Percentiles rank a stretch among this genome's conserved stretches.
Conservation (phyloP, 2,888 invertebrate species). For the Sphaerophoria taeniata region DNA sequence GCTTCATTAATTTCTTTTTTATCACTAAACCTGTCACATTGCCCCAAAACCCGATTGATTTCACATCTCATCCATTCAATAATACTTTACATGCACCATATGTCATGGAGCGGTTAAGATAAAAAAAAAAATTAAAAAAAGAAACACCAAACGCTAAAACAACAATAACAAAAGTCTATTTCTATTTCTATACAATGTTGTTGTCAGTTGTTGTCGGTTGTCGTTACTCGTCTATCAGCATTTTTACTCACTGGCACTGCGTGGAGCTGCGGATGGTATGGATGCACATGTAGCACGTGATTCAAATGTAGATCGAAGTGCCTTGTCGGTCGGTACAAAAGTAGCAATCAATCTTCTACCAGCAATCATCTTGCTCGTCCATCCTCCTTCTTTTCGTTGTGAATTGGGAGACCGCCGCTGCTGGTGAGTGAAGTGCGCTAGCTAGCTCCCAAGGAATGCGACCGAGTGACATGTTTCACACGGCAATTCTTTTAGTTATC, state of each 20-base stretch:
- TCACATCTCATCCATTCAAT: conserved; percentile 2
- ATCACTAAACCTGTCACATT: not conserved
- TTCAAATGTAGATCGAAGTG: conserved; percentile 8
- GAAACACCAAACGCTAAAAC: not conserved
- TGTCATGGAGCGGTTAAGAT: conserved; percentile 1
- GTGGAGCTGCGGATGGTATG: not conserved
- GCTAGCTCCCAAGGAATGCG: conserved; percentile 36
- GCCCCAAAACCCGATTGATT: conserved; percentile 31
- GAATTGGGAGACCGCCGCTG: no score
- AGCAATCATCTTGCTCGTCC: conserved; percentile 5
- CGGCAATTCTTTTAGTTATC: conserved; percentile 26
- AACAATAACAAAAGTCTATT: conserved; percentile 5
- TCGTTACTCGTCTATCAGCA: not conserved
- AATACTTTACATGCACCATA: conserved; percentile 23
- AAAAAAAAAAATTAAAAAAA: not conserved
- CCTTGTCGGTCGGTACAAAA: conserved; percentile 15
- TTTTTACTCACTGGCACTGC: not conserved
- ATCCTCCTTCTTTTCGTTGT: not conserved
- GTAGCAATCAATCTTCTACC: conserved; percentile 26
- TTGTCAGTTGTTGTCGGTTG: not conserved
- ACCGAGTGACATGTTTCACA: conserved; percentile 60
- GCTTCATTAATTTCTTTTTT: not conserved
- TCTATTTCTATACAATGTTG: not conserved
- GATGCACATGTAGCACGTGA: conserved; percentile 37
- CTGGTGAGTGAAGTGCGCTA: not conserved